Conservation (phyloP, 2,113 vertebrate genomes). For the Pollachius pollachius region DNA sequence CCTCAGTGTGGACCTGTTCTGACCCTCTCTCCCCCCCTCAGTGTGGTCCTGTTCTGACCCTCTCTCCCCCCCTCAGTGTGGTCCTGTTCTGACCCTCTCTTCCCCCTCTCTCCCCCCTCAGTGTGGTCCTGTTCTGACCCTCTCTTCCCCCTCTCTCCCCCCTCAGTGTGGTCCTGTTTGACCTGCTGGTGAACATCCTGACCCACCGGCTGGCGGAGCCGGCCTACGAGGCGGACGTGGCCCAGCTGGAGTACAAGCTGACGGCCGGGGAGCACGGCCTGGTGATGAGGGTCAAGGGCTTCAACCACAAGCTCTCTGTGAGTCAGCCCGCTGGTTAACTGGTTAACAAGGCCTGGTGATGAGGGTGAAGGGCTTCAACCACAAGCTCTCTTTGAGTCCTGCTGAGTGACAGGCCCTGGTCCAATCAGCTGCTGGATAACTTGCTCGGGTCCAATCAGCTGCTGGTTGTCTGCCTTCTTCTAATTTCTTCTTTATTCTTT, state of each 20-base stretch:
- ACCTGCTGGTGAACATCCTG: constrained; percentile 95
- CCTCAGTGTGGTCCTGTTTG: constrained; percentile 86
- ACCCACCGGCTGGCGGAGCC: constrained; percentile 91
- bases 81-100: not conserved
- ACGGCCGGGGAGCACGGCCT: constrained; percentile 90
- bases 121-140: constrained; percentile 71
- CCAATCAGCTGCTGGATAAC: too few species aligned
- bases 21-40: constrained; percentile 60
- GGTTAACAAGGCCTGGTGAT: constrained; percentile 82
- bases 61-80: not conserved
- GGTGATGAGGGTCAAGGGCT: constrained; percentile 90
- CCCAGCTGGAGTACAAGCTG: constrained; percentile 92
- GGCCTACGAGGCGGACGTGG: constrained; percentile 93
- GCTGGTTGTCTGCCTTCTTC: too few species aligned
- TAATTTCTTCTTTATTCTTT: too few species aligned
- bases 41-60: not conserved
- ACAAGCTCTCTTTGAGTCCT: constrained; percentile 93
- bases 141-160: not conserved
- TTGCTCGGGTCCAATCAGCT: too few species aligned
- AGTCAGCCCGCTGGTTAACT: constrained; percentile 76
- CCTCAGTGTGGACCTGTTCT: constrained; percentile 84
- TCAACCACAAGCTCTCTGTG: constrained; percentile 96
- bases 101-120: constrained; percentile 30
- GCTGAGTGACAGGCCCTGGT: constrained; percentile 11
- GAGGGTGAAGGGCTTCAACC: constrained; percentile 94